Base-by-base conservation (phyloP, 2,797 vertebrate species). In the Cephalopachus bancanus region DNA sequence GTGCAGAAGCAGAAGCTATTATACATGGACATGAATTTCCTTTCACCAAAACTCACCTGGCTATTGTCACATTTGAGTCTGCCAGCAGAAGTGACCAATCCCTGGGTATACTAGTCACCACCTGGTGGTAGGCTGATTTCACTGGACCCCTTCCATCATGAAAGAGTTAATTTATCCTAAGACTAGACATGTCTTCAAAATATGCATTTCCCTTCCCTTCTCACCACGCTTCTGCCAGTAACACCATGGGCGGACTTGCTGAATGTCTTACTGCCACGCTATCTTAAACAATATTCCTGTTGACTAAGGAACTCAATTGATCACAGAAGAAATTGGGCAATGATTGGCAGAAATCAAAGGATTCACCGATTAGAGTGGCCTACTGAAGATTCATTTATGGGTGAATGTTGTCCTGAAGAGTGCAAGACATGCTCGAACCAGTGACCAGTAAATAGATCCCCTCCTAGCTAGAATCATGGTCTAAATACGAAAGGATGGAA, bases 231-330 rank as follows among this genome's bases (percentile, higher is more conserved):
- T 37, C 62, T 93, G 78, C 51, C 79, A 84, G 16, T 71, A n/a
- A 55, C 44, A 49, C 64, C 84, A 71, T 30, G 49, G 55, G 20
- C 24, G 33, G 71, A 57, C 33, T 57, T 62, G 55, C 26, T 28
- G 72, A 83, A 64, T 71, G 26, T 51, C 16, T 83, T 83, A 22
- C 24, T 78, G 62, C 44, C n/a, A 22, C 22, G 76, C 44, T 26
- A 17, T 62, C 55, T 89, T 83, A 78, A 78, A 78, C 10, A 64
- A 64, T 28, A 95, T 33, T 71, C 64, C 28, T 78, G 76, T 72
- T 28, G 55, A 84, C 64, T 64, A 84, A 89, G 55, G 60, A 75
- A 89, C 53, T 89, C n/a, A 84, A 10, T 78, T 28, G 64, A 88
- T 22, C 71, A 71, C 62, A 53, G 60, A 76, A 76, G 51, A 83